Base-by-base conservation (phyloP, 2,797 vertebrate species). In the Harpagifer antarcticus region DNA sequence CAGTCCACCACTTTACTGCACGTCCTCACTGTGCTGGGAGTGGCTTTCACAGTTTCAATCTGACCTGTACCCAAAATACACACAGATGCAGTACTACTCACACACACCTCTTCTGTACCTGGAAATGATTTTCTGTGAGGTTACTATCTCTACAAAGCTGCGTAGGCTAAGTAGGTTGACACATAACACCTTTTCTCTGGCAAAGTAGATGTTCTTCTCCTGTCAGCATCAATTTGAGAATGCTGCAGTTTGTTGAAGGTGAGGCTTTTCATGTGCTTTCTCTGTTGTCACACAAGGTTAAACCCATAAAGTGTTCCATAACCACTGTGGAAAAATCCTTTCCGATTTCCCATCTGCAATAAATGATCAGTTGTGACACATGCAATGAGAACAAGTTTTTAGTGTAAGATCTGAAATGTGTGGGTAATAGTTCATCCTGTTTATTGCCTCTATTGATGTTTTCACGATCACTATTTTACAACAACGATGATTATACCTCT, bases 61-160 rank as follows among this genome's bases (percentile, higher is more conserved):
- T 68, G 71, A 80, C 69, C 73, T 23, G 14, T 61, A 54, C 72
- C 65, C 9, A 65, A 81, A 79, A 88, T 55, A 74, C 45, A 16
- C 12, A 64, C 19, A 57, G 1, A 43, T 17, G 55, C n/a, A n/a
- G 42, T 7, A 20, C 20, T 7, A 20, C 20, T 49, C 50, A 42
- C 48, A 42, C 57, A 44, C 31, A 56, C 48, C 27, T 27, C 27
- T 27, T 27, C 27, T 27, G 27, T 27, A 27, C 78, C 64, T 73
- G 59, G 31, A 43, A 83, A 82, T 69, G 83, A 85, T 84, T 84
- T 86, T 64, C 68, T 59, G 71, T 76, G 83, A 83, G 69, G 43
- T n/a, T 48, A 37, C 72, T 63, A 75, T 82, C 52, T 82, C 81
- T 54, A 50, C 45, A 45, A 40, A 55, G 74, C 68, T 57, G 75